Conservation (phyloP, 2,113 vertebrate genomes). For the Helogale parvula region DNA sequence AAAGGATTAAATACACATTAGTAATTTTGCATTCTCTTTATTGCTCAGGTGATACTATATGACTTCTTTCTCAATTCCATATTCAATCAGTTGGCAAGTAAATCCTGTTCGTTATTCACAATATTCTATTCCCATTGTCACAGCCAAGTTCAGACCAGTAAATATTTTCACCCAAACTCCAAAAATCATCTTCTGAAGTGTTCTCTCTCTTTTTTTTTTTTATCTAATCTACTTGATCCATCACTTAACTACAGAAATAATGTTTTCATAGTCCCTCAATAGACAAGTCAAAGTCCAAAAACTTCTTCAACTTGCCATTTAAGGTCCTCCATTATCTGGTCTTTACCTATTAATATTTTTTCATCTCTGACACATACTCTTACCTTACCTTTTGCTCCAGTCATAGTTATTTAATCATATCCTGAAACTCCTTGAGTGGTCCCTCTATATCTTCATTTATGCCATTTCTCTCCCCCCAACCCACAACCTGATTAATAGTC, state of each 20-base stretch:
- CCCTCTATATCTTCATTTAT: not conserved
- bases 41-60: not conserved
- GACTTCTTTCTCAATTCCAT: not conserved
- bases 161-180: not conserved
- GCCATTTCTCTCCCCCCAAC: not conserved
- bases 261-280: not conserved
- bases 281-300: not conserved
- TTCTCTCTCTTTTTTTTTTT: slow-evolving; percentile 26
- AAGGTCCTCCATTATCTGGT: not conserved
- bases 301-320: not conserved
- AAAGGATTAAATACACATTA: not conserved
- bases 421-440: not conserved
- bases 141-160: not conserved
- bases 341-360: not conserved
- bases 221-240: not conserved
- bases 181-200: not conserved
- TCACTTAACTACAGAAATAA: slow-evolving; percentile 19
- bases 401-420: not conserved
- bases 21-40: not conserved
- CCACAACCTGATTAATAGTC: not conserved
- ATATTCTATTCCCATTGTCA: not conserved
- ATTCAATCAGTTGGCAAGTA: not conserved
- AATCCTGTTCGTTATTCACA: not conserved
- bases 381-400: slow-evolving; percentile 12
- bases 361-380: not conserved